Evolutionary conservation across 2,888 invertebrate genomes (phyloP), one percentile per base, ranked within the genome.

Genomic region (Caenorhabditis plicata): DNA sequence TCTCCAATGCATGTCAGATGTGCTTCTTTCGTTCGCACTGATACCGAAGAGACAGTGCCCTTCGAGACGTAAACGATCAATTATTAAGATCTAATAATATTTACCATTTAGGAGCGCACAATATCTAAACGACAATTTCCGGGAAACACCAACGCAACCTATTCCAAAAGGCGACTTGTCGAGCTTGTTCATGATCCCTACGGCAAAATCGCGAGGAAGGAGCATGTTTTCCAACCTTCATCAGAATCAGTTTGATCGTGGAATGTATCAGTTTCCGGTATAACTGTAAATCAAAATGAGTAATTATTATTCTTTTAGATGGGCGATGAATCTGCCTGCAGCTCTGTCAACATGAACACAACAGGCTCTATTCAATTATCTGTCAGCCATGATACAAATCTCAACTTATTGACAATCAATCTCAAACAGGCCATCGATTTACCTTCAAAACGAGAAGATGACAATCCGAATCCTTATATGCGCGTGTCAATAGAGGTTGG

Each of bases 301-400:
- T 23, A 38, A 17, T n/a, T n/a, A n/a, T n/a, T n/a, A n/a, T n/a
- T n/a, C n/a, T 25, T 46, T 32, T 20, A 53, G 46, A 47, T 55
- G 51, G 54, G 61, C 26, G 66, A 68, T 42, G 71, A 69, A 49
- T 63, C 62, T 3, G 54, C 67, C 5, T 67, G 64, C 36, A 64
- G 57, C 23, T 52, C 55, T 20, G 61, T 60, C 9, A 54, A 45
- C 15, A 60, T 73, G 47, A 70, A 75, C 9, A 52, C 68, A 17
- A 66, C 74, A 15, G 88, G 88, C 25, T 86, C 86, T 42, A 80
- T 89, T 39, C 86, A 88, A 74, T 81, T 88, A 15, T 84, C 85
- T 26, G 80, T 89, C 29, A 82, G 83, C 26, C 87, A 87, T 77
- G 88, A 88, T 80, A 83, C 85, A 0, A 85, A 87, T 45, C 86